Evolutionary conservation across 2,888 invertebrate species (phyloP), one percentile per base, ranked within the genome.

Genomic region (Eurytoma californica): DNA sequence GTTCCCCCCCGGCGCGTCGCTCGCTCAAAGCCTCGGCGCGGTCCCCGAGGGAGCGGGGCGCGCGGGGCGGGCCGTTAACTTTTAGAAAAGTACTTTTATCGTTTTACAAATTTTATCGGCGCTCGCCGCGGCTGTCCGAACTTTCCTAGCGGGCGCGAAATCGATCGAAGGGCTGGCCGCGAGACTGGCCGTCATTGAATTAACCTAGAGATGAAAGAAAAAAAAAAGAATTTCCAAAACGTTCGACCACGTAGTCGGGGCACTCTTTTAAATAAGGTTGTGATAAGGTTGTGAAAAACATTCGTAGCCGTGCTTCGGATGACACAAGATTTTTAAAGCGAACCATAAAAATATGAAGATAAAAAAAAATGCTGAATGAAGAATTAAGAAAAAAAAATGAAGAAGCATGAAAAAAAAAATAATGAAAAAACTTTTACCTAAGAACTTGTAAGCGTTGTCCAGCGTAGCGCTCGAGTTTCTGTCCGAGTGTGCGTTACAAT

Each of bases 281-380:
- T 90, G 89, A 90, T 88, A 89, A 88, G 90, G 90, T 90, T 90
- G 90, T 90, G 90, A 90, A 84, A 82, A 83, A 83, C 84, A 86
- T 87, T 88, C 87, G 86, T 88, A 87, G 88, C 86, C 85, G 86
- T 85, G 87, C 88, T 88, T 86, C 85, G 87, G 82, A 85, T 87
- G 82, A 85, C 84, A 85, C 85, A 84, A 86, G 84, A 87, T 86
- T 86, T 87, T 87, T 86, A 87, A 77, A 79, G 75, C 58, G 3
- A 39, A 49, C 57, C 30, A 72, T 3, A 68, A 60, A 77, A 30
- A n/a, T n/a, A 70, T 58, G 24, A 66, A 18, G 63, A 57, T 73
- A 58, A 28, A 58, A 61, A 57, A 61, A 28, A 30, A n/a, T n/a
- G 61, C 18, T 30, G 60, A 67, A 39, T 24, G 49, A 28, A 67